Conservation (phyloP, 1,140 invertebrate genomes). For the Piezodorus guildinii region DNA sequence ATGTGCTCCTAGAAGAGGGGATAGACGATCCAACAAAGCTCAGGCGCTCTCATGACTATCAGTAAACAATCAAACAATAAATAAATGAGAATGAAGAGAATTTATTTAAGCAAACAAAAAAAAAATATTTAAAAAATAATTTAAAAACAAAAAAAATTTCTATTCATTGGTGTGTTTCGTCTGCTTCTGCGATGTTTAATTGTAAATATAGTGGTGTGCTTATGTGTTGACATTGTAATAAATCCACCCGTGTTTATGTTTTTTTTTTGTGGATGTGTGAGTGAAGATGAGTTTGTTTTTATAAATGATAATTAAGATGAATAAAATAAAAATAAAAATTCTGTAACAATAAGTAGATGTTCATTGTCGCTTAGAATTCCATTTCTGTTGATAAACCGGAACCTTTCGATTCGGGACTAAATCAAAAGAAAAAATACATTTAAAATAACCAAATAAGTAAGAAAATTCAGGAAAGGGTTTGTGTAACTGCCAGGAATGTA, state of each 20-base stretch:
- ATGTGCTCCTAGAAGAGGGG: constrained; percentile 1
- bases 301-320: too few relatives aligned
- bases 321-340: too few relatives aligned
- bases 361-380: too few relatives aligned
- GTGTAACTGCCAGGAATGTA: too few relatives aligned
- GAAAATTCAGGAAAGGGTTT: too few relatives aligned
- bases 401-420: too few relatives aligned
- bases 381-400: too few relatives aligned
- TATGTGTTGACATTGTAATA: neutral
- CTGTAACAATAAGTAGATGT: too few relatives aligned
- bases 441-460: too few relatives aligned
- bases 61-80: constrained; percentile 2
- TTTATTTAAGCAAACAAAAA: neutral
- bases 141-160: neutral
- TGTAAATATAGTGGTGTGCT: constrained; percentile 3
- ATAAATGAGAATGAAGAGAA: neutral
- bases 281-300: neutral
- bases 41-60: constrained; percentile 11
- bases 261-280: neutral
- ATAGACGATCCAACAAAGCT: neutral
- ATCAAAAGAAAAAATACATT: too few relatives aligned
- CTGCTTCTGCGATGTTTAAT: neutral
- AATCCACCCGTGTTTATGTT: neutral
- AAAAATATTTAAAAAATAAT: neutral
- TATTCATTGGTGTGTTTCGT: neutral